phyloP scores from a whole-genome alignment of 2,888 invertebrate species.

The Drosophila tanythrix region DNA sequence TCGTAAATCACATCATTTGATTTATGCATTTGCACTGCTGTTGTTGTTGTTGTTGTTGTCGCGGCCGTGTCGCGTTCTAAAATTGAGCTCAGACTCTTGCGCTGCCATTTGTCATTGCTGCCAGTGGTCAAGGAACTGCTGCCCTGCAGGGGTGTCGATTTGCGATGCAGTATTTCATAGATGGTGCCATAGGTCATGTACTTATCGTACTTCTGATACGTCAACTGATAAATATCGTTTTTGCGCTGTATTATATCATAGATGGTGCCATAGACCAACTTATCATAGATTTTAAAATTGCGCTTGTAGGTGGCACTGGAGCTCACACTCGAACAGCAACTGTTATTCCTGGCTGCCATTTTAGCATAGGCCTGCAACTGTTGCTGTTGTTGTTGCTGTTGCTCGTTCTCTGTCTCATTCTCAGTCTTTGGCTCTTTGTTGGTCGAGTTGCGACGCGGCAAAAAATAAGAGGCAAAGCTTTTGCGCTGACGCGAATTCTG shows the following conservation, averaged over 20 bases:
- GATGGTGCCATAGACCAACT: conserved; percentile 84
- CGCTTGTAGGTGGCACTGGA: conserved; percentile 73
- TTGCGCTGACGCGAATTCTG: conserved; percentile 84
- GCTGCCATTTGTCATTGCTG: conserved; percentile 78
- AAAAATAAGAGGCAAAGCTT: conserved; percentile 79
- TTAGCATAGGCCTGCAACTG: conserved; percentile 45
- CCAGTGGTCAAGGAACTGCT: conserved; percentile 47
- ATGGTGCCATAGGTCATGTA: conserved; percentile 85
- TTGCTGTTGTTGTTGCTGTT: conserved; percentile 32
- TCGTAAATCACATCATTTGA: conserved; percentile 83
- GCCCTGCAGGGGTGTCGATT: conserved; percentile 69
- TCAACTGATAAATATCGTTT: conserved; percentile 84
- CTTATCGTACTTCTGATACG: conserved; percentile 84
- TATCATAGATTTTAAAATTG: conserved; percentile 85
- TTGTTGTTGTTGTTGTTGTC: conserved; percentile 25
- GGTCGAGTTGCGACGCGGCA: conserved; percentile 51
- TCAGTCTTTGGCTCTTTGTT: conserved; percentile 60
- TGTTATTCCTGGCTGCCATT: conserved; percentile 52
- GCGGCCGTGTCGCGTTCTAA: conserved; percentile 75
- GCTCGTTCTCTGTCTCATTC: conserved; percentile 20
- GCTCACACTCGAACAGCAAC: conserved; percentile 31
- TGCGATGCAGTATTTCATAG: conserved; percentile 85
- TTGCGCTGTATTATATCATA: conserved; percentile 85
- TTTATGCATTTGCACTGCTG: conserved; percentile 62
- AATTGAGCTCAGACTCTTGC: conserved; percentile 83